Evolutionary conservation across 2,888 invertebrate species (phyloP), one percentile per base, ranked within the genome.

Genomic region (Drosophila fungiperda): DNA sequence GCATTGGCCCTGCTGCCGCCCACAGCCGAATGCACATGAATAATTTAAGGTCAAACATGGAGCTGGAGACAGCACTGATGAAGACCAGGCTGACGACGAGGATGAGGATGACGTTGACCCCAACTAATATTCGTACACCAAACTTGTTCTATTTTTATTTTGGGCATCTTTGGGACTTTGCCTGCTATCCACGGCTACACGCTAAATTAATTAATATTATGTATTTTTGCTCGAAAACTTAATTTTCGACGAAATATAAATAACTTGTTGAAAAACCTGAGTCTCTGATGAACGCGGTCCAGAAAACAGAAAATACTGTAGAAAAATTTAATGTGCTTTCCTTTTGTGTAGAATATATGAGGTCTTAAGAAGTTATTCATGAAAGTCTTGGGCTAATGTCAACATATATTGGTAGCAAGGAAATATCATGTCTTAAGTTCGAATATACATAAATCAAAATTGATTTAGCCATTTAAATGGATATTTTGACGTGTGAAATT

Each of bases 11-110:
- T 49, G 32, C 42, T 54, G 55, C 65, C 52, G 32, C 65, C 61
- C 77, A 60, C 45, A 61, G 60, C 61, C 55, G 62, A 63, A 67
- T 70, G 81, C 72, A 77, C 69, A 89, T 84, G 73, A 84, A 84
- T 84, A 84, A 84, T 76, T 87, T 66, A 89, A 42, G 55, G 68
- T 23, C 65, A 38, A 60, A 48, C 64, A 74, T 68, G 67, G 53
- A 63, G 75, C 45, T 35, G 52, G 49, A 42, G 76, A 62, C 68
- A 40, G 54, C 54, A 36, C 33, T 23, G 54, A 36, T 38, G 52
- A 59, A 35, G 54, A 48, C 48, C 58, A 42, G 6, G 8, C 12
- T 26, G 48, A 67, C 23, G 29, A 26, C 38, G 29, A n/a, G 36
- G 36, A 17, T 5, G 17, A 23, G 1, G 26, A 29, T 45, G 45